These are phyloP conservation scores for Anomalospiza imberbis DNA, from an alignment of 2,797 vertebrate genomes.

Conservation along the genomic window DNA sequence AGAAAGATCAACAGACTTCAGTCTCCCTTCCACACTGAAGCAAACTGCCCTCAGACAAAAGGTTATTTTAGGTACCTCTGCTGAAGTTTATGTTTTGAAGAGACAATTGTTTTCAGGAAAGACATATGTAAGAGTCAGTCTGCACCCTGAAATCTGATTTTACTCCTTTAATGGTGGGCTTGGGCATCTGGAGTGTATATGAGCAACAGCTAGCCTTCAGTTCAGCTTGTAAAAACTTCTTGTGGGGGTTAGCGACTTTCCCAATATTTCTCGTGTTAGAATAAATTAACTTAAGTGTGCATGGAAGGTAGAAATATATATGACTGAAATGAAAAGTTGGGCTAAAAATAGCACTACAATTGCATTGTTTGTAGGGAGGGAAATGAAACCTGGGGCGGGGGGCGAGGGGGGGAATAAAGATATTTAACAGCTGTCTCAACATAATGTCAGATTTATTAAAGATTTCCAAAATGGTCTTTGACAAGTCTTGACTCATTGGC, in stretches of 20 bases:
- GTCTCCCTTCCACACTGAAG: neutral
- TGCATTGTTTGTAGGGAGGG: constrained; percentile 40
- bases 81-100: neutral
- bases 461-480: constrained; percentile 64
- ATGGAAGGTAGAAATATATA: constrained; percentile 30
- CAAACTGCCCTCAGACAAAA: neutral
- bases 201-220: neutral
- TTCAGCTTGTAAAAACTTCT: constrained; percentile 46
- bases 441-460: constrained; percentile 66
- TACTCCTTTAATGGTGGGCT: constrained; percentile 10
- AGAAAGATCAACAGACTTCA: neutral
- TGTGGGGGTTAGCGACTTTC: neutral
- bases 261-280: constrained; percentile 40
- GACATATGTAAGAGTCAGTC: neutral
- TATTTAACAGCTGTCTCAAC: constrained; percentile 67
- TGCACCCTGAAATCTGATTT: constrained; percentile 49
- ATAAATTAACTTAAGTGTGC: constrained; percentile 62
- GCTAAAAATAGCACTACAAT: constrained; percentile 59
- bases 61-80: neutral
- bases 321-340: constrained; percentile 50
- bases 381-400: constrained; percentile 32
- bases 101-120: constrained; percentile 9
- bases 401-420: constrained; percentile 15
- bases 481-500: constrained; percentile 51
- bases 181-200: constrained; percentile 24